Conservation (phyloP, 2,113 vertebrate species). For the Paramisgurnus dabryanus region DNA sequence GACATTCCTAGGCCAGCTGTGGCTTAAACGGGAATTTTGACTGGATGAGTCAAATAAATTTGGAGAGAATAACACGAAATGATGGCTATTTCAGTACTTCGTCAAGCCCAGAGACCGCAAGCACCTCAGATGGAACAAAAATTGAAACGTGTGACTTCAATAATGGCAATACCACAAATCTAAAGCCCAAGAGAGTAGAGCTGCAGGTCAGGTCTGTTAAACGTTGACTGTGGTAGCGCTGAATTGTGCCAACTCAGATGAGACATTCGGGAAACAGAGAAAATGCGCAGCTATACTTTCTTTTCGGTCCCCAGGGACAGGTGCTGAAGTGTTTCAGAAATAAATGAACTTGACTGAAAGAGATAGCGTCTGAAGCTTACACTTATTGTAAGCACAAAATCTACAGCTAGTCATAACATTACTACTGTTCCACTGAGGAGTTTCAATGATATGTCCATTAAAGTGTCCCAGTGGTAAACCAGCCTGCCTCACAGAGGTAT, state of each 20-base stretch:
- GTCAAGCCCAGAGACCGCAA: slow-evolving; percentile 37
- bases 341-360: slow-evolving; percentile 60
- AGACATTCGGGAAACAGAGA: not conserved
- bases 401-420: slow-evolving; percentile 59
- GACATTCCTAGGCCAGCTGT: slow-evolving; percentile 77
- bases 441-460: not conserved
- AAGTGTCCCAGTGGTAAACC: not conserved
- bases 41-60: slow-evolving; percentile 71
- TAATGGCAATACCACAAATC: not conserved
- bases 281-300: slow-evolving; percentile 24
- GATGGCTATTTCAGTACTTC: slow-evolving; percentile 65
- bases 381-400: slow-evolving; percentile 63
- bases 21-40: slow-evolving; percentile 77
- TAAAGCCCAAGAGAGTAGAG: slow-evolving; percentile 56
- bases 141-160: slow-evolving; percentile 10
- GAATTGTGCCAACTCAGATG: not conserved
- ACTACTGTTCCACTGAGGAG: slow-evolving; percentile 59
- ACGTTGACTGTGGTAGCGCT: not conserved
- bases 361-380: slow-evolving; percentile 59
- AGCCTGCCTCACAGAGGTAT: not conserved
- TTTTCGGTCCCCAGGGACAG: slow-evolving; percentile 53
- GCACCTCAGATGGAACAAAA: slow-evolving; percentile 2
- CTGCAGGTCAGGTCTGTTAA: slow-evolving; percentile 1
- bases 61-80: slow-evolving; percentile 50
- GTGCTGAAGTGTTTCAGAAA: slow-evolving; percentile 70